Base-by-base conservation (phyloP, 64 coral and sea anemone species). In the Dendrophyllia cribrosa region DNA sequence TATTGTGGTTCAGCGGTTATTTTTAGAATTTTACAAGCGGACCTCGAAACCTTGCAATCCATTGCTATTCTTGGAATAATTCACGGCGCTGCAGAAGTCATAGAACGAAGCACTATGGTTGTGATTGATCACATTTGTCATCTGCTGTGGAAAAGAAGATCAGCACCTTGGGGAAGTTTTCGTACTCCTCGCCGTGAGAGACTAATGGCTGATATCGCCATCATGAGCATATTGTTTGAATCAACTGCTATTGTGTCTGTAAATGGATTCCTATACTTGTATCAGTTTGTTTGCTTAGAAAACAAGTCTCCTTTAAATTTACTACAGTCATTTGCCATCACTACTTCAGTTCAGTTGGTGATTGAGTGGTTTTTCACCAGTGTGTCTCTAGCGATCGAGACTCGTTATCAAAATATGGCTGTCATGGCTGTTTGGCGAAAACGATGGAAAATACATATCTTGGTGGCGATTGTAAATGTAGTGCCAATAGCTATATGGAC, bases 401-500 rank as follows among this genome's bases (percentile, higher is more conserved):
- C 73, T 51, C 73, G 15, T 20, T 76, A 76, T 76, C 73, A 76
- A 46, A 76, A 76, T 76, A 49, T 76, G 48, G 73, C 73, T n/a
- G 73, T 76, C 73, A 76, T 76, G 73, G 73, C 73, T 76, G 73
- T 76, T 51, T 76, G 73, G 73, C 73, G 48, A 51, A 76, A 50
- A 76, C 46, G 47, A 9, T 76, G 73, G 47, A 76, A 51, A 51
- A 76, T 47, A 51, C 73, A 76, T 16, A 51, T 76, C 13, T 76
- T 76, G 48, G 17, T 76, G 73, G 73, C 73, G 16, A 76, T 50
- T 48, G 72, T 50, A 75, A 48, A 8, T 75, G 72, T 7, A 19
- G 12, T 75, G 3, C 46, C 72, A 1, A 7, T 75, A 19, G 72
- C 44, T 4, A 20, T 75, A 2, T 75, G 72, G 72, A 75, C 72